Percentiles rank a stretch among this genome's conserved stretches.
Conservation (phyloP, 1,140 invertebrate species). For the Drosophila truncata region DNA sequence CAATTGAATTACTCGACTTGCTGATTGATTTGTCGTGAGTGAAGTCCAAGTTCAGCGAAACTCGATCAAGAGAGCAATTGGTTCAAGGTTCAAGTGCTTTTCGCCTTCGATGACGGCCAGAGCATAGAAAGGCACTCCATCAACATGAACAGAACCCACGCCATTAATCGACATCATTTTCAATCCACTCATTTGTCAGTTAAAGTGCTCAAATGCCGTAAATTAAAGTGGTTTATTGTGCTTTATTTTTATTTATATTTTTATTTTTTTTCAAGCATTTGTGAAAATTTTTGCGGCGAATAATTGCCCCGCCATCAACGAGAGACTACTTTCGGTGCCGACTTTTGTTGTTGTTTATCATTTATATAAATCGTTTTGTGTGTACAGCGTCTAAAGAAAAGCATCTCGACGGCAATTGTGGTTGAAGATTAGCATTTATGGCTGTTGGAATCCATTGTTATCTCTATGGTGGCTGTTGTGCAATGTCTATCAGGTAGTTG, state of each 20-base stretch:
- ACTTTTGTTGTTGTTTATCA: constrained; percentile 23
- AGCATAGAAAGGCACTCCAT: constrained; percentile 11
- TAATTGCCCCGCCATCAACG: constrained; percentile 39
- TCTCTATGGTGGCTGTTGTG: not conserved
- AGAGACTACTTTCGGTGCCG: constrained; percentile 18
- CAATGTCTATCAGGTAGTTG: constrained; percentile 28
- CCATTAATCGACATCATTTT: constrained; percentile 22
- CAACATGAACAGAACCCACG: constrained; percentile 9
- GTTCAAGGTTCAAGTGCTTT: constrained; percentile 31
- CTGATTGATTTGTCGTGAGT: constrained; percentile 30
- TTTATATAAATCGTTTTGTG: constrained; percentile 58
- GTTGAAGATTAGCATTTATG: constrained; percentile 41
- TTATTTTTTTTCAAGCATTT: constrained; percentile 23
- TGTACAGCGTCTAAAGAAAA: constrained; percentile 33
- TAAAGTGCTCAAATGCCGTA: constrained; percentile 25
- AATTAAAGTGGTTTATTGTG: constrained; percentile 31
- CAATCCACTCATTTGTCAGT: constrained; percentile 32
- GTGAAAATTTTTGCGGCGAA: constrained; percentile 22
- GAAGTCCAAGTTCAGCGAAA: constrained; percentile 26
- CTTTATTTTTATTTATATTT: constrained; percentile 25
- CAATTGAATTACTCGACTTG: constrained; percentile 37
- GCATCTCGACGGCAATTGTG: constrained; percentile 36
- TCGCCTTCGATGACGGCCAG: constrained; percentile 7
- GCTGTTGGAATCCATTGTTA: constrained; percentile 12
- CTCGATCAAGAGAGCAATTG: constrained; percentile 12